These are phyloP conservation scores for Cheiracanthium punctorium DNA, from an alignment of 2,888 invertebrate genomes.

Conservation along the genomic window DNA sequence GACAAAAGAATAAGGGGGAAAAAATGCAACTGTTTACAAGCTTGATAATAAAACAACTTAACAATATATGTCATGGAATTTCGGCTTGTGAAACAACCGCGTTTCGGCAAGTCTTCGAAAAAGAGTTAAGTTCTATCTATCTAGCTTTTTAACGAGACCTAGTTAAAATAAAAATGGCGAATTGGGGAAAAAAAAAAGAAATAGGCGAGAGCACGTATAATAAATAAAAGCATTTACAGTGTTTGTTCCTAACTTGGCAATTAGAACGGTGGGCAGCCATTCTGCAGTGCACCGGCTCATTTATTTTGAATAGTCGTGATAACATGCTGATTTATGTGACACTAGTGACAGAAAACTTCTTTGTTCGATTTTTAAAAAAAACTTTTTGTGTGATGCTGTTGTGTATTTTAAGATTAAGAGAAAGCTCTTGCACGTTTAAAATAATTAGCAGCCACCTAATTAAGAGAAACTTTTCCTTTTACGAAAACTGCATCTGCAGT, in stretches of 20 bases:
- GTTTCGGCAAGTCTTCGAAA: no score
- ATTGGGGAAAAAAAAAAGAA: no score
- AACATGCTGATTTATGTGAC: neutral
- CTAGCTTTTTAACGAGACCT: neutral
- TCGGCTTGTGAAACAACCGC: no score
- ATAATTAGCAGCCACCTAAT: no score
- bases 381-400: neutral
- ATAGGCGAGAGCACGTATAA: neutral
- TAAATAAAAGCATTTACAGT: neutral
- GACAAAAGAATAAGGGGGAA: neutral
- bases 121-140: no score
- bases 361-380: no score
- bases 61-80: neutral
- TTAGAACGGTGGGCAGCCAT: neutral
- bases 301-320: neutral
- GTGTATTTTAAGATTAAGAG: neutral
- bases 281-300: neutral
- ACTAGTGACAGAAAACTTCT: no score
- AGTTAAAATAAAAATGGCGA: no score
- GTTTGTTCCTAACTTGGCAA: neutral
- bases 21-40: neutral
- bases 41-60: no score
- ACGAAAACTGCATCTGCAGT: no score
- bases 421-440: no score
- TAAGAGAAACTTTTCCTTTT: no score